phyloP scores from a whole-genome alignment of 1,140 invertebrate species.

The Neotoxoptera formosana region DNA sequence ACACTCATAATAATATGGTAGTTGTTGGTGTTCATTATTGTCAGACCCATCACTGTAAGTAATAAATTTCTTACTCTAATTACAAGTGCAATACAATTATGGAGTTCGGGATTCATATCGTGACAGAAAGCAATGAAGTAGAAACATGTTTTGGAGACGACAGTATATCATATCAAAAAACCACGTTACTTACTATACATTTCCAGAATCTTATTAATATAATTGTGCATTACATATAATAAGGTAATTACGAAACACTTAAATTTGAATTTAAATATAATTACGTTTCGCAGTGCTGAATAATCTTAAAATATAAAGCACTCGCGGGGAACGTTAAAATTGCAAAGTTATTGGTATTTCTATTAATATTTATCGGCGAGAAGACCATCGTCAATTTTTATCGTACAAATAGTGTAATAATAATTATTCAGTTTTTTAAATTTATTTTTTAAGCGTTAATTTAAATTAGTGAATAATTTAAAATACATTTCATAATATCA shows the following conservation, averaged over 20 bases:
- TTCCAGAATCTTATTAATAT: not conserved
- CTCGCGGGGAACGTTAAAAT: not conserved
- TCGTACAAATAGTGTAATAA: not conserved
- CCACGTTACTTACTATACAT: not conserved
- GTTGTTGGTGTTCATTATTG: not conserved
- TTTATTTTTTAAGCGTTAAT: not conserved
- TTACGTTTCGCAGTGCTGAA: not conserved
- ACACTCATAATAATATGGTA: not conserved
- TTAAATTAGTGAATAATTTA: not conserved
- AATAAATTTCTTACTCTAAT: slow-evolving; percentile 31
- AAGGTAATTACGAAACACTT: not conserved
- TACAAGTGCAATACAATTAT: slow-evolving; percentile 5
- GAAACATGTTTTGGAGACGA: not conserved
- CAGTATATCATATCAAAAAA: not conserved
- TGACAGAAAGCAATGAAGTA: slow-evolving; percentile 15
- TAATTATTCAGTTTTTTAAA: no score
- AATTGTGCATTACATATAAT: not conserved
- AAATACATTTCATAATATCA: no score
- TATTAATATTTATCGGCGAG: not conserved
- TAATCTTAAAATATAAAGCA: not conserved
- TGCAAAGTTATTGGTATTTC: not conserved
- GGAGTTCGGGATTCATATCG: not conserved
- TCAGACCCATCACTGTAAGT: not conserved
- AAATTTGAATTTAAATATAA: not conserved
- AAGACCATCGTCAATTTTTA: not conserved